Conservation (phyloP, 2,797 vertebrate species). For the Oreochromis mossambicus region DNA sequence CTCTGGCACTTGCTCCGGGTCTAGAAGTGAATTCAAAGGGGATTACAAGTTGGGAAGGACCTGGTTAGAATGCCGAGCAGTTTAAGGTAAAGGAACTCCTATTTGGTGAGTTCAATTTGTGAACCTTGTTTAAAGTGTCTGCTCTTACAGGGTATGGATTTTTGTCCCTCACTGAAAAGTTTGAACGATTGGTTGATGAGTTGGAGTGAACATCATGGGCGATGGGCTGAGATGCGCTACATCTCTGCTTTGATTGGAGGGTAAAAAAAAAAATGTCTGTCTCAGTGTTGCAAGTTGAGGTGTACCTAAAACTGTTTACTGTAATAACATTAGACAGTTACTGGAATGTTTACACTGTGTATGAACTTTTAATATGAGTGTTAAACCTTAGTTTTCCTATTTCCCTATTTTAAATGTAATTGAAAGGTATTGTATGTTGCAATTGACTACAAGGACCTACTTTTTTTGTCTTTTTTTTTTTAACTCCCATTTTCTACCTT, state of each 20-base stretch:
- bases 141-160: not conserved
- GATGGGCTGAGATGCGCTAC: no score
- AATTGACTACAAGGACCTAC: not conserved
- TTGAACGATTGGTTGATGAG: not conserved
- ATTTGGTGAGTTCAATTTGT: not conserved
- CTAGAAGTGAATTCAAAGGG: not conserved
- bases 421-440: not conserved
- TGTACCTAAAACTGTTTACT: not conserved
- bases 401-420: not conserved
- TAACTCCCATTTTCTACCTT: fast-evolving
- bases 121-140: not conserved
- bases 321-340: not conserved
- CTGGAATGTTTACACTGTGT: not conserved
- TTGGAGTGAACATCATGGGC: not conserved
- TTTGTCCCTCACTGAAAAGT: not conserved
- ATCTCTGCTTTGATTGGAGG: not conserved
- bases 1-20: not conserved
- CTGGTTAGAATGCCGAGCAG: fast-evolving
- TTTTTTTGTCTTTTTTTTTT: not conserved
- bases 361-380: not conserved
- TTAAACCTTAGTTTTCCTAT: not conserved
- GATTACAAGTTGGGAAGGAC: not conserved
- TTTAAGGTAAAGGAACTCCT: not conserved
- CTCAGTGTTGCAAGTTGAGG: not conserved
- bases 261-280: not conserved